Conservation (phyloP, 2,888 invertebrate genomes). For the Pilophorus perplexus region DNA sequence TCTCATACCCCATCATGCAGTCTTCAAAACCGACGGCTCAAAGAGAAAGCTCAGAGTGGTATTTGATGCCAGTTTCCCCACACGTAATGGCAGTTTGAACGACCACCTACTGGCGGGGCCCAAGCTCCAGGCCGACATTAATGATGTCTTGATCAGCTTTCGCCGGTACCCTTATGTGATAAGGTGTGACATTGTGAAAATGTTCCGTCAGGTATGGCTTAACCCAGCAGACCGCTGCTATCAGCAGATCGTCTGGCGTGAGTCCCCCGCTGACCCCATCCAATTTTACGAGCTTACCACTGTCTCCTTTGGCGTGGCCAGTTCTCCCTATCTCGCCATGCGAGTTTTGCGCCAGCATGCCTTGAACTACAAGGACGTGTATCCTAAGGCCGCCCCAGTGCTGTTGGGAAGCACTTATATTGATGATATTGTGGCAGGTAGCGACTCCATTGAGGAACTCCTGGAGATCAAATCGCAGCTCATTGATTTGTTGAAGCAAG, state of each 20-base stretch:
- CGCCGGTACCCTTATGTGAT: neutral
- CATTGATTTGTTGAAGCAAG: neutral
- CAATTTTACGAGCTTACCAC: neutral
- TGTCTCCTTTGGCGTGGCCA: neutral
- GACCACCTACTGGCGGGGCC: constrained; percentile 21
- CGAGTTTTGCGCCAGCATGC: neutral
- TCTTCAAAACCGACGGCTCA: constrained; percentile 1
- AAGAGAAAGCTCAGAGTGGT: constrained; percentile 17
- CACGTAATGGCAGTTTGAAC: constrained; percentile 14
- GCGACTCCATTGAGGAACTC: neutral
- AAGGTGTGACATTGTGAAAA: constrained; percentile 21
- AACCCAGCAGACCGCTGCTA: neutral
- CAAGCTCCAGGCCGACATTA: constrained; percentile 24
- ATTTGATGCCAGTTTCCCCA: constrained; percentile 8
- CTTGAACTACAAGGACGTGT: neutral
- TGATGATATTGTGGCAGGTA: constrained; percentile 8
- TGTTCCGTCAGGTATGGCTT: constrained; percentile 21
- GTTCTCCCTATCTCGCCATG: neutral
- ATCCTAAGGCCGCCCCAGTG: neutral
- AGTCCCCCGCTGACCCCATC: neutral
- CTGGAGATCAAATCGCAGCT: neutral
- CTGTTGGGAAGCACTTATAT: constrained; percentile 5
- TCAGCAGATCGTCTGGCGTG: constrained; percentile 18
- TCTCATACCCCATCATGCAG: constrained; percentile 25
- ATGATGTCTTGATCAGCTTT: constrained; percentile 10